Base-by-base conservation (phyloP, 2,797 vertebrate genomes). In the Threskiornis aethiopicus region DNA sequence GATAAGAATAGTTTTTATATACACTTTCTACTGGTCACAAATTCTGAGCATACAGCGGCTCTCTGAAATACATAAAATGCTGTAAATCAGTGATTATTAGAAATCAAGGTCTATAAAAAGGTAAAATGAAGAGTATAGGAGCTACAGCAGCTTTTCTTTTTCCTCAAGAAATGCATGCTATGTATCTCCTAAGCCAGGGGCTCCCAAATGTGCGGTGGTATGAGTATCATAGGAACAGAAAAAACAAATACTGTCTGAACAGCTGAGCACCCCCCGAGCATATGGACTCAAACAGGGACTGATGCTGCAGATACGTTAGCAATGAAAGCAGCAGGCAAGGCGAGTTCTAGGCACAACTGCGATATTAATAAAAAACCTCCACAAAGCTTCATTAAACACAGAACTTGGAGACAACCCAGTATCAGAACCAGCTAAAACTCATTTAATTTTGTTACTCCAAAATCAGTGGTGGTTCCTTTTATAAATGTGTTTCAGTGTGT, bases 221-320 rank as follows among this genome's bases (percentile, higher is more conserved):
- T 65, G 90, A 83, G 92, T 71, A 61, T 59, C 94, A 81, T 46
- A 92, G 94, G 89, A 96, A 93, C 90, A 81, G 76, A 64, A 78
- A 67, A 90, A 92, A 69, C 94, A 97, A 97, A 97, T 37, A 77
- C 1, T 25, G 61, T 42, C 77, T 81, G 95, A 90, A 5, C 83
- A 90, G 92, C 95, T 94, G 92, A 82, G 21, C 66, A 44, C 54
- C 79, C 54, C 70, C 33, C 46, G 89, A 78, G 81, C 93, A 79
- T 39, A 52, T 9, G 11, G 95, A 33, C 75, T 44, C 65, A 17
- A 62, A 12, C 42, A 54, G 85, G 55, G 51, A 7, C 18, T 66
- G 79, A 16, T 55, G 87, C 83, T 91, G 95, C 90, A 88, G 71
- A 83, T 28, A 37, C 35, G 59, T 47, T 16, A 19, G 25, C 8